Base-by-base conservation (phyloP, 37 sponge, comb jelly and placozoan genomes). In the Theonella swinhoei region DNA sequence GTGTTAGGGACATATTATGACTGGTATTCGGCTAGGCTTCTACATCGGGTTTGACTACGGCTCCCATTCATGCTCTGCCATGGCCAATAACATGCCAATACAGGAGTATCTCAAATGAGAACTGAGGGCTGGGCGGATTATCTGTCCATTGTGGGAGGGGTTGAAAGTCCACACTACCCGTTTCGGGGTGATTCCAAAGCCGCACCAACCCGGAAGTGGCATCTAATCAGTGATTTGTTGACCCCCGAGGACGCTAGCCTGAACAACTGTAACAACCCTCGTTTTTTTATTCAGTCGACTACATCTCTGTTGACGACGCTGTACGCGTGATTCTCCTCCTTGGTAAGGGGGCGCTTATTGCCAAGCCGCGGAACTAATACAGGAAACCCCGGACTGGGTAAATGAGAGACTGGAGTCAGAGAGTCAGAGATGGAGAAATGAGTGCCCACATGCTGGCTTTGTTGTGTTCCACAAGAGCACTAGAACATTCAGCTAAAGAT, bases 61-160 rank as follows among this genome's bases (percentile, higher is more conserved):
- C 0, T 2, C 3, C 1, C n/a, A 39, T 4, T n/a, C 41, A 74
- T 42, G 42, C 19, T 28, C 2, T 9, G 33, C 58, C n/a, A n/a
- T n/a, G 42, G 34, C 34, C 29, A 69, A 65, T 39, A 83, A 83
- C 70, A 83, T 83, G 1, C 67, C 75, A 34, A 67, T 83, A 47
- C 76, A 75, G 47, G 42, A 74, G 23, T 83, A 83, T 35, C 47
- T 83, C n/a, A n/a, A n/a, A n/a, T n/a, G n/a, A n/a, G n/a, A n/a
- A n/a, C n/a, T n/a, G n/a, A n/a, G n/a, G n/a, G n/a, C n/a, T n/a
- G n/a, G n/a, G n/a, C n/a, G n/a, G n/a, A n/a, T n/a, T n/a, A n/a
- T n/a, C n/a, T n/a, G n/a, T n/a, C n/a, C n/a, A n/a, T n/a, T n/a
- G n/a, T n/a, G n/a, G n/a, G n/a, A n/a, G n/a, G n/a, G n/a, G n/a